Percentiles rank a stretch among this genome's conserved stretches.
Evolutionary conservation across 2,113 vertebrate genomes (phyloP).

Genomic region (Noturus placidus): DNA sequence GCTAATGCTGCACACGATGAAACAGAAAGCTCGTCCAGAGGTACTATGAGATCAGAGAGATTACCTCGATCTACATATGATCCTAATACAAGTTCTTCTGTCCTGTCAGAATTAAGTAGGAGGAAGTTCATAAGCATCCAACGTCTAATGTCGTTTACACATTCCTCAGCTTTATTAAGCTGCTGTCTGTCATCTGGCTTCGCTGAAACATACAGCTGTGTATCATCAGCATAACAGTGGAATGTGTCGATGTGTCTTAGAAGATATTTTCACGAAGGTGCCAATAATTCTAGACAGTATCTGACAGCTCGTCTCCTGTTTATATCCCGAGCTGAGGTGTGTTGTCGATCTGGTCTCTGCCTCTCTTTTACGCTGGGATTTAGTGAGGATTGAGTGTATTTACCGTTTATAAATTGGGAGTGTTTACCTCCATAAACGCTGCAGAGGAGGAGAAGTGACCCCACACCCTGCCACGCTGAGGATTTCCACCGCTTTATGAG

Average conservation of each 20-base stretch:
- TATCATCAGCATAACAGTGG: too few species aligned
- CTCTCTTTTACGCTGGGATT: slow-evolving; percentile 9
- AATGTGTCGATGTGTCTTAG: background rate
- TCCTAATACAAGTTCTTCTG: too few species aligned
- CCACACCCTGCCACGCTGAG: background rate
- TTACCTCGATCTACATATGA: too few species aligned
- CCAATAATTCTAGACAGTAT: background rate
- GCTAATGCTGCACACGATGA: too few species aligned
- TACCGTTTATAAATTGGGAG: background rate
- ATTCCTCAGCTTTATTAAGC: too few species aligned
- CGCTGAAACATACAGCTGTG: too few species aligned
- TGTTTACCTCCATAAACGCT: slow-evolving; percentile 28
- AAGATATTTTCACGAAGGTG: background rate
- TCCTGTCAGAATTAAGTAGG: too few species aligned
- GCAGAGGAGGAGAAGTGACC: slow-evolving; percentile 18
- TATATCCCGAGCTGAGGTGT: background rate
- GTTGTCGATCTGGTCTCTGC: slow-evolving; percentile 1
- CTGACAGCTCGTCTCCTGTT: background rate
- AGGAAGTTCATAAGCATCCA: too few species aligned
- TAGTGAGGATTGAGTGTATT: slow-evolving; percentile 8
- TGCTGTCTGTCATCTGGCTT: too few species aligned
- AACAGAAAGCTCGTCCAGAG: too few species aligned
- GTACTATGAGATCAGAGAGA: too few species aligned
- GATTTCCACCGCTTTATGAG: slow-evolving; percentile 27
- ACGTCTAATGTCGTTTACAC: too few species aligned